phyloP scores from a whole-genome alignment of 2,888 invertebrate genomes.

The Cryptosula pallasiana region DNA sequence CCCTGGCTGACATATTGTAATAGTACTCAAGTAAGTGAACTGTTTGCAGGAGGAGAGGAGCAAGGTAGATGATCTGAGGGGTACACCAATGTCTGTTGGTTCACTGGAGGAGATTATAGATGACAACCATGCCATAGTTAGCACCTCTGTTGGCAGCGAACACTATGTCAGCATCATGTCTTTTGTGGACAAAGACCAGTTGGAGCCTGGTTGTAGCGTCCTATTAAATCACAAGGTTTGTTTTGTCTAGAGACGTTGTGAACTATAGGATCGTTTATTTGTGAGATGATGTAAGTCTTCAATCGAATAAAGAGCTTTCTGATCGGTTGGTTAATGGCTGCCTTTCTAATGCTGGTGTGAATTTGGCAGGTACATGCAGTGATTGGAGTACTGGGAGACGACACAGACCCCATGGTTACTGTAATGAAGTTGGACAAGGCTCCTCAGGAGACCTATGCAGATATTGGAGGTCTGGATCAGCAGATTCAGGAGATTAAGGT shows the following conservation, averaged over 20 bases:
- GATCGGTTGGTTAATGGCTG: too few species aligned
- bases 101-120: constrained; percentile 98
- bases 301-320: too few species aligned
- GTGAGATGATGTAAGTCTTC: too few species aligned
- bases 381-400: constrained; percentile 97
- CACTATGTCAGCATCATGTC: constrained; percentile 98
- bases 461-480: constrained; percentile 92
- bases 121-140: constrained; percentile 99
- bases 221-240: constrained; percentile 95
- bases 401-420: constrained; percentile 99
- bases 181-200: constrained; percentile 97
- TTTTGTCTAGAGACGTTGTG: too few species aligned
- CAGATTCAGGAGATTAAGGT: constrained; percentile 93
- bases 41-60: constrained; percentile 75
- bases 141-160: constrained; percentile 96
- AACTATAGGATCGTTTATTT: too few species aligned
- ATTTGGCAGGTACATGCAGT: constrained; percentile 80
- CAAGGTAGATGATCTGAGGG: constrained; percentile 95
- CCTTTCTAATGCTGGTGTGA: too few species aligned
- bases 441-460: constrained; percentile 98
- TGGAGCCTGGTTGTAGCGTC: constrained; percentile 98
- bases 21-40: too few species aligned
- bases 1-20: too few species aligned
- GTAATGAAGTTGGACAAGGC: constrained; percentile 99
- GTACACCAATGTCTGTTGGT: constrained; percentile 99